Percentiles rank a stretch among this genome's conserved stretches.
Conservation (phyloP, 2,888 invertebrate species). For the Tetranychus piercei region DNA sequence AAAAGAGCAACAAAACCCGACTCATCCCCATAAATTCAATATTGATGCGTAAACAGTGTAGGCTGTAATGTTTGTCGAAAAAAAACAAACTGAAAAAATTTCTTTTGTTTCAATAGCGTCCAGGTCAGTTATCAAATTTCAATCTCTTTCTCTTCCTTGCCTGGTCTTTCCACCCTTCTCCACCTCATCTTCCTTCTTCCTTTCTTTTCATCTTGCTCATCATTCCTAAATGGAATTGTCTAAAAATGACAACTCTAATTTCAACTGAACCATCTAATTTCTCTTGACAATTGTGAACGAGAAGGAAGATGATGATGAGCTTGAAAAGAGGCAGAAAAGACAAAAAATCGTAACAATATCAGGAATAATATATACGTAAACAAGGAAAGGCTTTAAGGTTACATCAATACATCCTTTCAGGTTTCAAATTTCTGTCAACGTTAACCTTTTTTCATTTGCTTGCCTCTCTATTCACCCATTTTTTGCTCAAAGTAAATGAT, state of each 20-base stretch:
- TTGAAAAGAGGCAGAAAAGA: too few species aligned
- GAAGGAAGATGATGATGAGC: neutral
- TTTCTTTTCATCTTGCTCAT: neutral
- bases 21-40: neutral
- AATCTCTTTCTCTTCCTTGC: slow-evolving; percentile 3
- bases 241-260: neutral
- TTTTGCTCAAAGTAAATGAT: neutral
- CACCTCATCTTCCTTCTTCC: neutral
- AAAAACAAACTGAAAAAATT: neutral
- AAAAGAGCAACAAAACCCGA: neutral
- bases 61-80: neutral
- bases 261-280: slow-evolving; percentile 1
- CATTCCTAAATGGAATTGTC: neutral
- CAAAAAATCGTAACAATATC: neutral
- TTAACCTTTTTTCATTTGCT: neutral
- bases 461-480: neutral
- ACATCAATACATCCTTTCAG: neutral
- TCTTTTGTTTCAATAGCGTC: neutral
- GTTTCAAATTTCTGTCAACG: neutral
- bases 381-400: neutral
- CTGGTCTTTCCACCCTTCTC: neutral
- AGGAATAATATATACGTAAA: neutral
- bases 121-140: neutral
- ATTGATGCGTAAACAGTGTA: neutral
- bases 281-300: neutral